Conservation (phyloP, 2,113 vertebrate genomes). For the Stigmatopora nigra region DNA sequence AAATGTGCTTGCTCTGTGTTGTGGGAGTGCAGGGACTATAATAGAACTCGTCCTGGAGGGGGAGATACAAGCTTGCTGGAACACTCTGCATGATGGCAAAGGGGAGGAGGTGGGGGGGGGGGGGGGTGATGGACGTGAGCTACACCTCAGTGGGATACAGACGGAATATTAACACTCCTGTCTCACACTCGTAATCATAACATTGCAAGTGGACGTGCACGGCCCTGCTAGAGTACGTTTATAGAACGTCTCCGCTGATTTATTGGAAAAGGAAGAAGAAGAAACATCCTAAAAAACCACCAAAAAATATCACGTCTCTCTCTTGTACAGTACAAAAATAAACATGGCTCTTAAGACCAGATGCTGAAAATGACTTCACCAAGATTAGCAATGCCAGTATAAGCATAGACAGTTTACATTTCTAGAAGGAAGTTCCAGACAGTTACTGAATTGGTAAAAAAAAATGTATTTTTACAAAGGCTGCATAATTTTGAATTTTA, state of each 20-base stretch:
- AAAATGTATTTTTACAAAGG: not conserved
- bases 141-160: slow-evolving; percentile 20
- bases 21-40: slow-evolving; percentile 47
- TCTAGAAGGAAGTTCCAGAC: slow-evolving; percentile 30
- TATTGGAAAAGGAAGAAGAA: slow-evolving; percentile 19
- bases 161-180: not conserved
- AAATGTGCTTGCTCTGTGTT: slow-evolving; percentile 23
- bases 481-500: not conserved
- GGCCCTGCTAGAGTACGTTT: slow-evolving; percentile 5
- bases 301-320: slow-evolving; percentile 41
- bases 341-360: slow-evolving; percentile 56
- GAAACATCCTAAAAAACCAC: slow-evolving; percentile 27
- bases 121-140: slow-evolving; percentile 15
- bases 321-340: slow-evolving; percentile 56
- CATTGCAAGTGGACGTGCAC: not conserved
- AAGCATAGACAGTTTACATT: slow-evolving; percentile 67
- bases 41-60: slow-evolving; percentile 72
- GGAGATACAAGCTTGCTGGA: slow-evolving; percentile 71
- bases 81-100: slow-evolving; percentile 13
- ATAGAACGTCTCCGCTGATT: slow-evolving; percentile 6
- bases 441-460: not conserved
- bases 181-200: not conserved
- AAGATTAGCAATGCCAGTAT: slow-evolving; percentile 56
- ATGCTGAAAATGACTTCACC: slow-evolving; percentile 53
- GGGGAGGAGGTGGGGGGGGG: not conserved